These are phyloP conservation scores for Nyctibius bracteatus DNA, from an alignment of 2,113 vertebrate genomes.

Conservation along the genomic window DNA sequence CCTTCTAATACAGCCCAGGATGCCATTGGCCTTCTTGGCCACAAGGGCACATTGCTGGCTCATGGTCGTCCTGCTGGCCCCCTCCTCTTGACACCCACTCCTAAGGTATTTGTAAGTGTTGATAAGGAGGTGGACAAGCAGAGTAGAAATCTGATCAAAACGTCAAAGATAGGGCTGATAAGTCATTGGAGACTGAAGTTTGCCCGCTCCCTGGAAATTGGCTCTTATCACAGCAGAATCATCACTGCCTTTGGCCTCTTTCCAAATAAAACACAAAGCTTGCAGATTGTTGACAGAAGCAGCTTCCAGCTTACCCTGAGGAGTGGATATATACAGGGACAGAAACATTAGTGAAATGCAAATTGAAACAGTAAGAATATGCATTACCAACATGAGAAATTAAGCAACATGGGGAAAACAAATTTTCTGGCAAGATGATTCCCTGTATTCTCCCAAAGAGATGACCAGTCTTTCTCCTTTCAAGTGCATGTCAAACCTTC, in stretches of 20 bases:
- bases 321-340: not conserved
- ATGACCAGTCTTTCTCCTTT: not conserved
- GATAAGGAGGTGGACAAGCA: not conserved
- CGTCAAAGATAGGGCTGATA: not conserved
- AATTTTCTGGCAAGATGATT: not conserved
- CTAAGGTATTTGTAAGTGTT: no score
- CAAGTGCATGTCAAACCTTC: not conserved
- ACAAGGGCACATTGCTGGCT: no score
- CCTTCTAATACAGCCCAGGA: no score
- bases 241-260: not conserved
- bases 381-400: not conserved
- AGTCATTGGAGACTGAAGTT: not conserved
- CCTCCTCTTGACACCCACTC: no score
- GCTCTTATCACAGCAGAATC: not conserved
- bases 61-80: no score
- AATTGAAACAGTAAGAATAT: not conserved
- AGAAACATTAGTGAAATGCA: not conserved
- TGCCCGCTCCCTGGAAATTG: not conserved
- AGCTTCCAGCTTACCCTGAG: not conserved
- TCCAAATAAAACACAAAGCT: not conserved
- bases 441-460: not conserved
- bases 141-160: not conserved
- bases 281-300: not conserved
- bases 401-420: not conserved
- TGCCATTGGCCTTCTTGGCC: no score